Evolutionary conservation across 92 coral and sea anemone species (phyloP).

Genomic region (Plumapathes pennacea): DNA sequence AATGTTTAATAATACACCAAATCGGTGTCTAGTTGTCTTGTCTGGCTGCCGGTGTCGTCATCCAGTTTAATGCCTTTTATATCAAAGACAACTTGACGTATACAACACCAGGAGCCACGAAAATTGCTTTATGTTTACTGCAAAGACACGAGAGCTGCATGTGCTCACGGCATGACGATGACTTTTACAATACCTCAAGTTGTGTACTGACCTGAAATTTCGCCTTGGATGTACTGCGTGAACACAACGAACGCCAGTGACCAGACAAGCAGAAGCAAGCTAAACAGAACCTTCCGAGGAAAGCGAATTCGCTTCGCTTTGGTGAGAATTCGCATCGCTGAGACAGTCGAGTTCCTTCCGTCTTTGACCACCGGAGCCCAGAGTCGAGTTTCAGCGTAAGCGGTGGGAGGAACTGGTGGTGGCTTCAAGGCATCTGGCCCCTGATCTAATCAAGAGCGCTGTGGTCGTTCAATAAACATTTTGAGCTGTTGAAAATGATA

Average conservation of each 20-base stretch:
- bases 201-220: conserved; percentile 22
- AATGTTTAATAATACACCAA: too few relatives aligned
- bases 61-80: too few relatives aligned
- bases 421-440: neutral
- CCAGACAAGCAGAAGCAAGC: conserved; percentile 48
- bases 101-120: too few relatives aligned
- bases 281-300: conserved; percentile 40
- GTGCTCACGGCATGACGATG: too few relatives aligned
- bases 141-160: too few relatives aligned
- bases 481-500: conserved; percentile 8
- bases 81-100: too few relatives aligned
- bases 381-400: conserved; percentile 2
- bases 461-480: conserved; percentile 30
- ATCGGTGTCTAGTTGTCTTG: too few relatives aligned
- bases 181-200: neutral
- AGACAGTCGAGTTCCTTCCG: conserved; percentile 12
- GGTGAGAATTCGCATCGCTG: conserved; percentile 41
- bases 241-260: conserved; percentile 30
- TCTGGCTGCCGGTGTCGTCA: too few relatives aligned
- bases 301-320: conserved; percentile 35
- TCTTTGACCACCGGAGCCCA: too few relatives aligned
- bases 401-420: neutral
- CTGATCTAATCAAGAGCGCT: conserved; percentile 7
- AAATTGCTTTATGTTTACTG: too few relatives aligned
- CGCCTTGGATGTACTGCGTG: conserved; percentile 22